Percentiles rank a stretch among this genome's conserved stretches.
These are phyloP conservation scores for Seriola quinqueradiata DNA, from an alignment of 2,113 vertebrate species.

Conservation along the genomic window DNA sequence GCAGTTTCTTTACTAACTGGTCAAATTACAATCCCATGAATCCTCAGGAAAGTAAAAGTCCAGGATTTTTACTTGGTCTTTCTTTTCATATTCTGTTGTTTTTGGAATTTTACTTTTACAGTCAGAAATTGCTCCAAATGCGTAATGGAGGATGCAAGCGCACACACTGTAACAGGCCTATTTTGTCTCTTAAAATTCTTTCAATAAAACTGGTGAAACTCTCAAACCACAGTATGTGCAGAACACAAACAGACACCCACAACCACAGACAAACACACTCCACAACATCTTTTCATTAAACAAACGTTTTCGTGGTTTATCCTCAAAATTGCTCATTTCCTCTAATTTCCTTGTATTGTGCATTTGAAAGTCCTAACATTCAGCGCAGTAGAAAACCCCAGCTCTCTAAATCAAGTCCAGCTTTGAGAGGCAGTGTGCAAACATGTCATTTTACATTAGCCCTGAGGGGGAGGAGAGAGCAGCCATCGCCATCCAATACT, in stretches of 20 bases:
- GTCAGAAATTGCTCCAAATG: not conserved
- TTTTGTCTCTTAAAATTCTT: slow-evolving; percentile 5
- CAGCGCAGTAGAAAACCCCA: not conserved
- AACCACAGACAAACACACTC: slow-evolving; percentile 26
- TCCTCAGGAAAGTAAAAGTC: not conserved
- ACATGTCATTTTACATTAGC: slow-evolving; percentile 74
- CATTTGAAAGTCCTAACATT: slow-evolving; percentile 23
- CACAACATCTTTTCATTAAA: slow-evolving; percentile 12
- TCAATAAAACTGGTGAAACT: slow-evolving; percentile 10
- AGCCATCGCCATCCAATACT: slow-evolving; percentile 34
- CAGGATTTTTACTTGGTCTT: not conserved
- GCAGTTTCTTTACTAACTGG: not conserved
- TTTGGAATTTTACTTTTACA: not conserved
- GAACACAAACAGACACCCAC: slow-evolving; percentile 20
- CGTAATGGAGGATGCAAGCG: not conserved
- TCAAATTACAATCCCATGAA: not conserved
- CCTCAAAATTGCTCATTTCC: slow-evolving; percentile 32
- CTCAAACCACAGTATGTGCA: slow-evolving; percentile 14
- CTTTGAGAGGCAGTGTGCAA: slow-evolving; percentile 67
- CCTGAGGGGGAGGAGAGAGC: slow-evolving; percentile 35
- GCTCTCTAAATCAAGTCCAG: slow-evolving; percentile 48
- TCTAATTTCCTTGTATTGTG: slow-evolving; percentile 29
- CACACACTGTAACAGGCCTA: not conserved
- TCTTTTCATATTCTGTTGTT: not conserved
- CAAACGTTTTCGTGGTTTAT: slow-evolving; percentile 27